Base-by-base conservation (phyloP, 1,140 invertebrate species). In the Helicoverpa armigera region DNA sequence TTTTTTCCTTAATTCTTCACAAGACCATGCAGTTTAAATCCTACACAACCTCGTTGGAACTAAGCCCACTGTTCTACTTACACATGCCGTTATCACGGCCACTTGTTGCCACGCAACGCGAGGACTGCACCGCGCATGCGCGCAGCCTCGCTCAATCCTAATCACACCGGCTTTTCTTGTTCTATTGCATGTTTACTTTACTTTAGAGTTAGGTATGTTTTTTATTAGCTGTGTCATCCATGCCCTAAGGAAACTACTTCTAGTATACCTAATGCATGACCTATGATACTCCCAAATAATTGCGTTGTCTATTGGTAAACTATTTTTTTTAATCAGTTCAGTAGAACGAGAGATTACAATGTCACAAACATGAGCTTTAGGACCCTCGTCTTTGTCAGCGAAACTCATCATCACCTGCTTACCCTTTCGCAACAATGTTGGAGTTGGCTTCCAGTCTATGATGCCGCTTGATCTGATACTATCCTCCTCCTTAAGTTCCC, bases 21-120 rank as follows among this genome's bases (percentile, higher is more conserved):
- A 54, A 54, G 2, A 54, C 23, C 23, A 23, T 23, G n/a, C 4
- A 54, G 53, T 4, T 12, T 54, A 14, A 54, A 56, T 14, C 16
- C 9, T 18, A 23, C n/a, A 58, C 18, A 67, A 23, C 23, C 3
- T 61, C 3, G 18, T 31, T 29, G 4, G 0, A 69, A 18, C 2
- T 69, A 69, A 69, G 48, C 53, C 70, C 16, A 54, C 51, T 51
- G 63, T 11, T 9, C 10, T 43, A 43, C 35, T 9, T 29, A 23
- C 43, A n/a, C 31, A 29, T 9, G 16, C 0, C 35, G 23, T 16
- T 43, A 75, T 61, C 23, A 48, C 61, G 79, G 69, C 82, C 86
- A 89, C 87, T 86, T 89, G 86, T 89, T 87, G 87, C 86, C 83
- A 85, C 74, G 85, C 82, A 67, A 87, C 85, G 77, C 14, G n/a